Evolutionary conservation across 1,140 invertebrate species (phyloP).

Genomic region (Drosophila takahashii): DNA sequence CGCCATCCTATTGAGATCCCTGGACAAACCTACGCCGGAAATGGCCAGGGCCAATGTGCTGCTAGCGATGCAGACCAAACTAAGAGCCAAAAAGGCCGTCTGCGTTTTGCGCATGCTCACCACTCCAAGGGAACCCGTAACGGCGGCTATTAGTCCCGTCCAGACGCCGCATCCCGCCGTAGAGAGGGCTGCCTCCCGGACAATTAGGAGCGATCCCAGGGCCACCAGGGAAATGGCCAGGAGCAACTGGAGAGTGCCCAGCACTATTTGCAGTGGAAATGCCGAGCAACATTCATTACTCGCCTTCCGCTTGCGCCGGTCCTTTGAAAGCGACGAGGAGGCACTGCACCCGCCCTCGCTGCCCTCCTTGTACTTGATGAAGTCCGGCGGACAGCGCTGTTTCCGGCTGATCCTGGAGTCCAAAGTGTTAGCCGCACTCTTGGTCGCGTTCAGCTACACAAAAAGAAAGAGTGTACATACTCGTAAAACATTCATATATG

Average conservation of each 20-base stretch:
- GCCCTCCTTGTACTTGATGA: slow-evolving; percentile 75
- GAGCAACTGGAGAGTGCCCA: slow-evolving; percentile 77
- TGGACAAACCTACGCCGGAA: slow-evolving; percentile 78
- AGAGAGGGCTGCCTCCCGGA: slow-evolving; percentile 73
- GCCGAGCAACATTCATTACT: slow-evolving; percentile 77
- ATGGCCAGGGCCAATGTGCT: slow-evolving; percentile 81
- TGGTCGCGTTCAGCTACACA: slow-evolving; percentile 13
- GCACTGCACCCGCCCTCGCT: slow-evolving; percentile 29
- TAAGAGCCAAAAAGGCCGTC: slow-evolving; percentile 80
- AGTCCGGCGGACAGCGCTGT: slow-evolving; percentile 77
- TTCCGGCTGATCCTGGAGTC: slow-evolving; percentile 83
- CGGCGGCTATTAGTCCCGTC: slow-evolving; percentile 77
- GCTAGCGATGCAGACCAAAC: slow-evolving; percentile 82
- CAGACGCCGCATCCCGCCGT: slow-evolving; percentile 82
- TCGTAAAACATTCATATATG: no score
- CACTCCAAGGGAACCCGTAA: slow-evolving; percentile 80
- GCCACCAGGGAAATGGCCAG: slow-evolving; percentile 77
- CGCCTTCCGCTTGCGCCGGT: slow-evolving; percentile 46
- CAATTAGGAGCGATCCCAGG: slow-evolving; percentile 75
- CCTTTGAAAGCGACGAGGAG: slow-evolving; percentile 56
- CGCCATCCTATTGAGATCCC: slow-evolving; percentile 77
- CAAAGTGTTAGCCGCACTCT: slow-evolving; percentile 59
- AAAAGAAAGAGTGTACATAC: no score
- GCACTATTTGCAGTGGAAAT: slow-evolving; percentile 75
- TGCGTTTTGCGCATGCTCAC: slow-evolving; percentile 80